These are phyloP conservation scores for Aphaenogaster ashmeadi DNA, from an alignment of 1,140 invertebrate species.

Conservation along the genomic window DNA sequence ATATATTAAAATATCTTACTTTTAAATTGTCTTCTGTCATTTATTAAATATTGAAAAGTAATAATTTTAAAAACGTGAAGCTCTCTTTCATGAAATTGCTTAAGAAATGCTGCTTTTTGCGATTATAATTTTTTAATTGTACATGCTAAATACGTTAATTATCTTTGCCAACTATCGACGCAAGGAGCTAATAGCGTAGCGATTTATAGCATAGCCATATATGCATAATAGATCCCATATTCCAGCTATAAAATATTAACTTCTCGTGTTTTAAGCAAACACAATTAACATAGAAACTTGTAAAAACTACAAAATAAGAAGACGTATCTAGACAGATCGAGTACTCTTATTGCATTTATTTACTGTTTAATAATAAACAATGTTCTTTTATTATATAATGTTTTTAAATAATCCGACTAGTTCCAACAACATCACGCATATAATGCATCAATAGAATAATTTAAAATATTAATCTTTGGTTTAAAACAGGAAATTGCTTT, in stretches of 20 bases:
- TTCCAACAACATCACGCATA: not conserved
- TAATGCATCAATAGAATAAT: conserved; percentile 11
- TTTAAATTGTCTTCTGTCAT: conserved; percentile 7
- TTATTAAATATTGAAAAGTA: conserved; percentile 13
- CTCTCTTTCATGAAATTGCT: conserved; percentile 13
- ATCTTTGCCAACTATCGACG: not conserved
- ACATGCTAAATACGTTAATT: conserved; percentile 14
- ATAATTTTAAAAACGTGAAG: not conserved
- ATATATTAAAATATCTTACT: conserved; percentile 26
- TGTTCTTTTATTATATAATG: not conserved
- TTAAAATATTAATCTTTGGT: conserved; percentile 15
- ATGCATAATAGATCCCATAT: conserved; percentile 22
- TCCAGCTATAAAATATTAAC: conserved; percentile 15
- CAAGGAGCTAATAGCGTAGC: conserved; percentile 36
- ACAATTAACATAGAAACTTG: conserved; percentile 38
- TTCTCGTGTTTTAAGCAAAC: conserved; percentile 2
- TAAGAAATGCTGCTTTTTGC: not conserved
- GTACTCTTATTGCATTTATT: conserved; percentile 25
- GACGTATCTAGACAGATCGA: not conserved
- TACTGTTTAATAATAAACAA: conserved; percentile 31
- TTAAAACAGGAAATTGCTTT: not conserved
- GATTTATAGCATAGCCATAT: conserved; percentile 12
- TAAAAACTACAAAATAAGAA: conserved; percentile 23
- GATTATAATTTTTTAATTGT: not conserved
- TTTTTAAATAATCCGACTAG: conserved; percentile 44